Conservation (phyloP, 2,888 invertebrate species). For the Orchestes rusci region DNA sequence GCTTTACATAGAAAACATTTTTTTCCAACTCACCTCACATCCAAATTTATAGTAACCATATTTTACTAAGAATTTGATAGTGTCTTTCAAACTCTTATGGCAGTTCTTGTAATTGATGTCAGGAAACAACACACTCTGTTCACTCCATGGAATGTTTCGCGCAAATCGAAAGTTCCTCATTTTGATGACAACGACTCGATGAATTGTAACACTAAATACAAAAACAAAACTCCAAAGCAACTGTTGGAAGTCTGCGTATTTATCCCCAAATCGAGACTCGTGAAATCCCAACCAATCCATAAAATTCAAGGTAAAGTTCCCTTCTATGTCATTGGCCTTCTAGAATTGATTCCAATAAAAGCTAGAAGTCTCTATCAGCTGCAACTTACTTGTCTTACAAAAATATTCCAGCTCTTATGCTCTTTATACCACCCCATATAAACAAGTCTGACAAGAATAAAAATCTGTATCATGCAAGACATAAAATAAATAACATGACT, state of each 20-base stretch:
- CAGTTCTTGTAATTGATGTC: slow-evolving; percentile 13
- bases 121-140: slow-evolving; percentile 9
- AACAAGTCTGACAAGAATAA: slow-evolving; percentile 8
- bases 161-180: slow-evolving; percentile 11
- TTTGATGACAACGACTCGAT: slow-evolving; percentile 7
- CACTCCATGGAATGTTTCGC: slow-evolving; percentile 1
- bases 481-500: slow-evolving; percentile 4
- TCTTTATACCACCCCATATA: slow-evolving; percentile 9
- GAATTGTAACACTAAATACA: slow-evolving; percentile 9
- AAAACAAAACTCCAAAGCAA: slow-evolving; percentile 14
- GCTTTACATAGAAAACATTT: no score
- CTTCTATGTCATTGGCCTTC: slow-evolving; percentile 8
- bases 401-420: slow-evolving; percentile 7
- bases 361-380: not conserved
- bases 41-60: slow-evolving; percentile 22
- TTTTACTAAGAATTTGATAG: slow-evolving; percentile 17
- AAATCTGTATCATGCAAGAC: slow-evolving; percentile 5
- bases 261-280: slow-evolving; percentile 2
- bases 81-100: slow-evolving; percentile 11
- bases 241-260: slow-evolving; percentile 7
- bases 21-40: slow-evolving; percentile 21
- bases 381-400: slow-evolving; percentile 14
- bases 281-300: slow-evolving; percentile 20
- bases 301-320: slow-evolving; percentile 14
- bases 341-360: slow-evolving; percentile 6